Evolutionary conservation across 2,797 vertebrate genomes (phyloP).

Genomic region (Sebastes cheni): DNA sequence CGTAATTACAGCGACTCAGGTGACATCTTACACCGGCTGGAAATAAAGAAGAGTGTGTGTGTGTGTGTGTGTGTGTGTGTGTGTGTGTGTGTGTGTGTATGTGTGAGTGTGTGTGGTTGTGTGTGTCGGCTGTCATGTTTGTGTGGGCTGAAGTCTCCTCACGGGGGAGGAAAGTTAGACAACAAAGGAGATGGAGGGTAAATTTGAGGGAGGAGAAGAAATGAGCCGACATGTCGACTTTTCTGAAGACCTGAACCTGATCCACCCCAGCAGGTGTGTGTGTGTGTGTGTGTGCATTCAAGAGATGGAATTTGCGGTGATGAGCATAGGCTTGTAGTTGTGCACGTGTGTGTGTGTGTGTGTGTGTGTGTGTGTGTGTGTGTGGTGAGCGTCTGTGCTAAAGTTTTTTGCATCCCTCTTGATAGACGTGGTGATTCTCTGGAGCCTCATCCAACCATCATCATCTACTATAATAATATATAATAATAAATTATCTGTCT

Average conservation of each 20-base stretch:
- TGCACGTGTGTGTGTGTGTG: not conserved
- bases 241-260: slow-evolving; percentile 66
- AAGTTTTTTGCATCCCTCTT: not conserved
- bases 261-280: slow-evolving; percentile 60
- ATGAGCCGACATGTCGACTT: slow-evolving; percentile 70
- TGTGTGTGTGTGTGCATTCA: slow-evolving; percentile 21
- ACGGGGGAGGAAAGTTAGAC: slow-evolving; percentile 72
- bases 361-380: not conserved
- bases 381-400: not conserved
- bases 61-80: not conserved
- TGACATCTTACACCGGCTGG: slow-evolving; percentile 77
- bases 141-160: slow-evolving; percentile 63
- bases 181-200: slow-evolving; percentile 73
- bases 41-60: slow-evolving; percentile 10
- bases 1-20: slow-evolving; percentile 84
- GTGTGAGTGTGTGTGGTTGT: slow-evolving; percentile 36
- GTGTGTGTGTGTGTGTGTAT: slow-evolving; percentile 8
- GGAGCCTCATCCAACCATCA: not conserved
- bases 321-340: not conserved
- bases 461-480: too few relatives aligned
- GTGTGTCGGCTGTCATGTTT: slow-evolving; percentile 58
- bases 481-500: not conserved
- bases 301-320: not conserved
- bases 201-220: slow-evolving; percentile 74
- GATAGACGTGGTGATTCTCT: not conserved